A percentile compares a stretch with the other conserved stretches of the same genome.
These are phyloP conservation scores for Aphaenogaster ashmeadi DNA, from an alignment of 1,140 invertebrate genomes.

Conservation along the genomic window DNA sequence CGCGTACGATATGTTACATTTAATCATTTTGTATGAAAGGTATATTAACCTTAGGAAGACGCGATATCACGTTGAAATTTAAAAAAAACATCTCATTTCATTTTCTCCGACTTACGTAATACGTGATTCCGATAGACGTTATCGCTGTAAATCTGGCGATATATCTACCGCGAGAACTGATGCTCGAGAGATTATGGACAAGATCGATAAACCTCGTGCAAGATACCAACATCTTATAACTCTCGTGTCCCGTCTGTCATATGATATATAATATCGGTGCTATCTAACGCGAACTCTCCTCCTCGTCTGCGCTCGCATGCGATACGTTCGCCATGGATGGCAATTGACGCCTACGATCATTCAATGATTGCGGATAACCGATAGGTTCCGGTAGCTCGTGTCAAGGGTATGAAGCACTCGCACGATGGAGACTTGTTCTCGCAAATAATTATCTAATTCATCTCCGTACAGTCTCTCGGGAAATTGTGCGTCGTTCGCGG, in stretches of 20 bases:
- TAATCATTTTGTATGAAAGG: not conserved
- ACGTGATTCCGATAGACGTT: constrained; percentile 18
- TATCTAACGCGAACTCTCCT: not conserved
- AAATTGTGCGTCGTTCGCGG: not conserved
- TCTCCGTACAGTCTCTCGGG: not conserved
- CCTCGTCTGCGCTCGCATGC: not conserved
- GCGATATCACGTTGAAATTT: not conserved
- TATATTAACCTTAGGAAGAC: not conserved
- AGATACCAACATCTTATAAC: constrained; percentile 14
- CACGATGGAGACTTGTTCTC: constrained; percentile 18
- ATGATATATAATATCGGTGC: not conserved
- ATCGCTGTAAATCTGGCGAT: constrained; percentile 4
- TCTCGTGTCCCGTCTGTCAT: not conserved
- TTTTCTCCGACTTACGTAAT: not conserved
- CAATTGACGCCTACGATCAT: constrained; percentile 58
- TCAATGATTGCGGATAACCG: constrained; percentile 43
- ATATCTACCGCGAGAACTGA: not conserved
- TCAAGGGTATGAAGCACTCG: constrained; percentile 4
- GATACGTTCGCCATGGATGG: not conserved
- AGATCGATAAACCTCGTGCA: constrained; percentile 8
- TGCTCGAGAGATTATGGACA: constrained; percentile 5
- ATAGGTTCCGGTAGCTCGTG: constrained; percentile 48
- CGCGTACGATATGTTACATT: not conserved
- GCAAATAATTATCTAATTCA: constrained; percentile 49
- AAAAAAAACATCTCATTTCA: constrained; percentile 12